A percentile compares a stretch with the other conserved stretches of the same genome.
phyloP scores from a whole-genome alignment of 2,888 invertebrate species.

The Eulithis testata region DNA sequence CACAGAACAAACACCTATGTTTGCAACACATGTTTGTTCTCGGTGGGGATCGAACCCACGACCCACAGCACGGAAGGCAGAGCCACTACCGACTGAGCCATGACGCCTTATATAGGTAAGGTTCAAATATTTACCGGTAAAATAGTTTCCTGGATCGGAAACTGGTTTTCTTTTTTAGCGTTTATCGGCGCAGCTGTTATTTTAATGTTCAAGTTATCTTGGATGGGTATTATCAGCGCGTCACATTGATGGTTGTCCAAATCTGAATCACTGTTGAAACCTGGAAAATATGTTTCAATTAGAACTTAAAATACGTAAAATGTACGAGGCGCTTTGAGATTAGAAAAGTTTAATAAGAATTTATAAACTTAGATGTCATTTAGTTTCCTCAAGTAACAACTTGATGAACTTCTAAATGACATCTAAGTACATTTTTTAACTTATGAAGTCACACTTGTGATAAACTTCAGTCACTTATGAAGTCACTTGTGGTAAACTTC shows the following conservation, averaged over 20 bases:
- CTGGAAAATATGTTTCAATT: conserved; percentile 44
- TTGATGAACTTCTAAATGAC: background rate
- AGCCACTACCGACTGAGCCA: no score
- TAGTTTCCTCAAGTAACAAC: no score
- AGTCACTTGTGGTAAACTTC: background rate
- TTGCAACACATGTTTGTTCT: no score
- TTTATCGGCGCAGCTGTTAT: conserved; percentile 41
- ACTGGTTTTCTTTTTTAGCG: conserved; percentile 69
- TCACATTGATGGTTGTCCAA: conserved; percentile 29
- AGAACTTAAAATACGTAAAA: no score
- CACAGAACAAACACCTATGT: no score
- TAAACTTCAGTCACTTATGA: background rate
- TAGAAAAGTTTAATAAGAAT: background rate
- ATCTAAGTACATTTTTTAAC: background rate
- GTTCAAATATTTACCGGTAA: conserved; percentile 50
- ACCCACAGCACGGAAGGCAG: no score
- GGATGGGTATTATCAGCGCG: conserved; percentile 17
- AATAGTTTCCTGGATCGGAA: conserved; percentile 53
- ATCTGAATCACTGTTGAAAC: conserved; percentile 59
- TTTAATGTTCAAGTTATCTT: conserved; percentile 28
- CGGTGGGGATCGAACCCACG: no score
- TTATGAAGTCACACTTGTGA: background rate
- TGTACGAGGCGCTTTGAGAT: no score
- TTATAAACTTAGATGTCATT: no score
- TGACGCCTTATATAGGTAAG: no score